Percentiles rank a stretch among this genome's conserved stretches.
Evolutionary conservation across 2,888 invertebrate genomes (phyloP).

Genomic region (Hyalella azteca): DNA sequence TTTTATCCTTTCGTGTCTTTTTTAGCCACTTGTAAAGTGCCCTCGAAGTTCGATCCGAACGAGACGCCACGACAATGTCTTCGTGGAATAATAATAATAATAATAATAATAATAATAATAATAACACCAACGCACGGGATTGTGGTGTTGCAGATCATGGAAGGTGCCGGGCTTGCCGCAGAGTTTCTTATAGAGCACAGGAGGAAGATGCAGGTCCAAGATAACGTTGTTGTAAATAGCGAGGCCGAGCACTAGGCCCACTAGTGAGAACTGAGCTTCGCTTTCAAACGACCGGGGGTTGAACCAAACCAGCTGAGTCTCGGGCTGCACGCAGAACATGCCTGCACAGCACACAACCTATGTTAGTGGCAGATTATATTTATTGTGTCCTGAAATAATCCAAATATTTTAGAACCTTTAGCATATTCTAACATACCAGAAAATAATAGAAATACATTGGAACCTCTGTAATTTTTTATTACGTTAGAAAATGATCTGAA

Average conservation of each 20-base stretch:
- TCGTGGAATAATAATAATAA: no score
- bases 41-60: no score
- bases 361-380: no score
- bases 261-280: constrained; percentile 90
- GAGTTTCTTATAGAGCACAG: constrained; percentile 92
- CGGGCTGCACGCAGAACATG: constrained; percentile 68
- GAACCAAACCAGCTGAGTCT: constrained; percentile 76
- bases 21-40: no score
- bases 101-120: background rate
- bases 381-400: no score
- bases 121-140: constrained; percentile 71
- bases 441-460: no score
- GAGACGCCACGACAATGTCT: no score
- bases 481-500: no score
- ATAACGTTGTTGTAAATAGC: constrained; percentile 97
- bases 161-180: constrained; percentile 89
- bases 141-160: constrained; percentile 86
- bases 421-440: no score
- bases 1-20: no score
- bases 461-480: no score
- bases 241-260: constrained; percentile 90
- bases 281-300: constrained; percentile 93
- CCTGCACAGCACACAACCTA: constrained; percentile 64
- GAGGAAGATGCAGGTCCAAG: constrained; percentile 90
- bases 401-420: no score